Evolutionary conservation across 2,797 vertebrate species (phyloP).

Genomic region (Masticophis lateralis): DNA sequence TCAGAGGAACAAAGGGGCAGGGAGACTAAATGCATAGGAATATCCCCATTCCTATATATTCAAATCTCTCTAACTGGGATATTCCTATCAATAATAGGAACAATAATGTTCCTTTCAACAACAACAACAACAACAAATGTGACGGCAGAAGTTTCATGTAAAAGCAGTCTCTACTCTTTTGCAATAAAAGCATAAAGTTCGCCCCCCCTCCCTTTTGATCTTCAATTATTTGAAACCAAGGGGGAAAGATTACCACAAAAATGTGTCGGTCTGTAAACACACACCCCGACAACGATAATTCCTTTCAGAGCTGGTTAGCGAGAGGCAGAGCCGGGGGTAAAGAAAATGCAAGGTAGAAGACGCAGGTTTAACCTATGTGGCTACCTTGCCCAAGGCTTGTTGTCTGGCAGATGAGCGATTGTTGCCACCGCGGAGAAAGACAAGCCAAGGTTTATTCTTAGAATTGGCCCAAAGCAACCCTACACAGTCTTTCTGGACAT

Average conservation of each 20-base stretch:
- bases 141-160: not conserved
- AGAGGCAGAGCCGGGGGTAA: not conserved
- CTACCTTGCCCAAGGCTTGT: not conserved
- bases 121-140: not conserved
- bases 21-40: not conserved
- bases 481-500: no score
- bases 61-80: not conserved
- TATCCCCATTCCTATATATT: not conserved
- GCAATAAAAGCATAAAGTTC: not conserved
- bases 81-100: not conserved
- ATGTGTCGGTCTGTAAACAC: not conserved
- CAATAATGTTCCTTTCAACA: not conserved
- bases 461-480: not conserved
- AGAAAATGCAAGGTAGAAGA: not conserved
- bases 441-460: not conserved
- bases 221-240: not conserved
- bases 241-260: not conserved
- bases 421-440: not conserved
- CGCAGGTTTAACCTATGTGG: not conserved
- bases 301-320: not conserved
- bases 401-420: not conserved
- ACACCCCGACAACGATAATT: not conserved
- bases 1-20: not conserved
- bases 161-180: not conserved
- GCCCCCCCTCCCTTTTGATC: no score